Conservation (phyloP, 2,888 invertebrate genomes). For the Bedellia somnulentella region DNA sequence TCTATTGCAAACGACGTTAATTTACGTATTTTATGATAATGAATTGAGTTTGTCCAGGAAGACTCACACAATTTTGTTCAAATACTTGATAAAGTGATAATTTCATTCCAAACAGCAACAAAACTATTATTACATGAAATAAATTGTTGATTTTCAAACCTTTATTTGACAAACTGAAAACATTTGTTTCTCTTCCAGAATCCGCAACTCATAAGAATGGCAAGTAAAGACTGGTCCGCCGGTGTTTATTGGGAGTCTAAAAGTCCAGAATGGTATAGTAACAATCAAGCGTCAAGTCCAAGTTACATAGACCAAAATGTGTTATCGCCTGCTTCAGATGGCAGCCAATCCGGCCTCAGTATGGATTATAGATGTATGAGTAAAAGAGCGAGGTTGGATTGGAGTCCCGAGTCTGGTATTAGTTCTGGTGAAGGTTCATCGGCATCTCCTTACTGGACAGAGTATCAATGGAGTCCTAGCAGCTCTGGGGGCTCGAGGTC, state of each 20-base stretch:
- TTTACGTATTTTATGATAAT: too few relatives aligned
- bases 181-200: too few relatives aligned
- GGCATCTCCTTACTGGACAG: conserved; percentile 33
- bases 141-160: too few relatives aligned
- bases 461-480: conserved; percentile 58
- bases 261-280: conserved; percentile 35
- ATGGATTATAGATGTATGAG: conserved; percentile 26
- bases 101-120: too few relatives aligned
- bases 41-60: too few relatives aligned
- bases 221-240: conserved; percentile 41
- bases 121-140: too few relatives aligned
- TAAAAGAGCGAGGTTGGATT: conserved; percentile 24
- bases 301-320: conserved; percentile 26
- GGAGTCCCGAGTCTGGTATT: conserved; percentile 46
- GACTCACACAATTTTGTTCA: too few relatives aligned
- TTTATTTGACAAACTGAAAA: too few relatives aligned
- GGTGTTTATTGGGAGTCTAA: conserved; percentile 49
- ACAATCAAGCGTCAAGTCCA: conserved; percentile 25
- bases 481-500: conserved; percentile 55
- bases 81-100: too few relatives aligned
- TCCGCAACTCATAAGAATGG: conserved; percentile 35
- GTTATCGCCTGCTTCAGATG: conserved; percentile 36
- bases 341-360: conserved; percentile 38
- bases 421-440: conserved; percentile 33
- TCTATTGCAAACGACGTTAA: too few relatives aligned